phyloP scores from a whole-genome alignment of 2,888 invertebrate genomes.

The Ecliptopera silaceata region DNA sequence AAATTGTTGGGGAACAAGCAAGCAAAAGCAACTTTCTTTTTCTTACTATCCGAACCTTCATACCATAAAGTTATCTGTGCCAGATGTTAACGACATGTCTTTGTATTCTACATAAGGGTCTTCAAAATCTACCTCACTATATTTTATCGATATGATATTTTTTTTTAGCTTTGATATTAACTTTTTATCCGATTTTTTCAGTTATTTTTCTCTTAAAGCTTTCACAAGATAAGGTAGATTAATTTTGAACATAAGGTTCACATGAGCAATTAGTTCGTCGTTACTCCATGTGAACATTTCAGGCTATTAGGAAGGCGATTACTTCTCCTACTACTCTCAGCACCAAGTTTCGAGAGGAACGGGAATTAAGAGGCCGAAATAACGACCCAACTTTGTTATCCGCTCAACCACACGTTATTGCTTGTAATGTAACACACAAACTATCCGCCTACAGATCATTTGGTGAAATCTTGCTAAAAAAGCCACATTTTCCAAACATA shows the following conservation, averaged over 20 bases:
- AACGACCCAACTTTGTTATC: constrained; percentile 41
- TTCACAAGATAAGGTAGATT: no score
- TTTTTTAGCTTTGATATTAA: neutral
- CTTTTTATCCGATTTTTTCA: no score
- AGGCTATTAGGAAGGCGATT: constrained; percentile 47
- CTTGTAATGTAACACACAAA: constrained; percentile 15
- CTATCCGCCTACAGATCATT: constrained; percentile 12
- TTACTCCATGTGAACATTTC: constrained; percentile 42
- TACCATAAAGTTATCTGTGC: constrained; percentile 22
- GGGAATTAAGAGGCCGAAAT: constrained; percentile 11
- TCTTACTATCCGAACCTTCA: constrained; percentile 14
- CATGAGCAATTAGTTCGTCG: constrained; percentile 33
- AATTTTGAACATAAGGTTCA: neutral
- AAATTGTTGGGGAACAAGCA: constrained; percentile 25
- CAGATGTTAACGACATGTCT: constrained; percentile 32
- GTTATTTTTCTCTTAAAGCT: no score
- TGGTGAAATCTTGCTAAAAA: constrained; percentile 21
- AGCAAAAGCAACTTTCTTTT: constrained; percentile 35
- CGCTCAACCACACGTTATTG: constrained; percentile 30
- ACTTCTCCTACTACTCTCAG: constrained; percentile 34
- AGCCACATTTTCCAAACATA: neutral
- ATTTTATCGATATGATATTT: neutral
- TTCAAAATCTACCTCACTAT: neutral
- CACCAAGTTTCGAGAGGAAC: constrained; percentile 18
- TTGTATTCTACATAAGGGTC: neutral